Evolutionary conservation across 2,888 invertebrate species (phyloP).

Genomic region (Phortica okadai): DNA sequence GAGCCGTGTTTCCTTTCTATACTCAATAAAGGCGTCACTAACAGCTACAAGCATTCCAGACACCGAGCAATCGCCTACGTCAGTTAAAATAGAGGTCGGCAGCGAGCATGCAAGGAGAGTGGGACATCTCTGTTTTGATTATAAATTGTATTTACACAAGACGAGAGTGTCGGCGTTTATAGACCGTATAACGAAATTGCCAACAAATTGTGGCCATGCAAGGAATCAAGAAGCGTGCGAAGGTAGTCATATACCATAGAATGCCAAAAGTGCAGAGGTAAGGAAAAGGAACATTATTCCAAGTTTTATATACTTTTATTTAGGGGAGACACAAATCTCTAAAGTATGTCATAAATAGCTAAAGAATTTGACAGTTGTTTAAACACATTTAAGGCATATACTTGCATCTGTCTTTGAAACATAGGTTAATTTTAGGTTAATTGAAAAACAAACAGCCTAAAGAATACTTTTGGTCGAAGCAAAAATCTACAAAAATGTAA

Average conservation of each 20-base stretch:
- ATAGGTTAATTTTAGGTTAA: too few relatives aligned
- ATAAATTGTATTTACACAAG: conserved; percentile 20
- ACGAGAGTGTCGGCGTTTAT: conserved; percentile 18
- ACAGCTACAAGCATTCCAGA: conserved; percentile 9
- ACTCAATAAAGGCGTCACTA: not conserved
- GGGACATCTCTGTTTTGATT: not conserved
- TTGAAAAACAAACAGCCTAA: too few relatives aligned
- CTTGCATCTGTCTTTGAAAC: too few relatives aligned
- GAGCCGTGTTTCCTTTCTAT: not conserved
- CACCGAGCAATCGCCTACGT: not conserved
- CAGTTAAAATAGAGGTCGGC: not conserved
- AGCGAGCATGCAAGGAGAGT: not conserved
- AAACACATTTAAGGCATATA: not conserved
- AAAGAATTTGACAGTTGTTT: not conserved
- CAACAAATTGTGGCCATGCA: not conserved
- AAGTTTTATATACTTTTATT: too few relatives aligned
- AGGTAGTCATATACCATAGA: not conserved
- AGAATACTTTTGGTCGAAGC: too few relatives aligned
- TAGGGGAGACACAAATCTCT: too few relatives aligned
- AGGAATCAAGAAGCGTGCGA: not conserved
- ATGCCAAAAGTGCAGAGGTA: not conserved
- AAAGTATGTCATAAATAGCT: too few relatives aligned
- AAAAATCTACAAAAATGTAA: too few relatives aligned
- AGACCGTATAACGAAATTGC: conserved; percentile 14
- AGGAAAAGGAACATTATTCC: not conserved